Base-by-base conservation (phyloP, 2,113 vertebrate genomes). In the Oostethus manadensis region DNA sequence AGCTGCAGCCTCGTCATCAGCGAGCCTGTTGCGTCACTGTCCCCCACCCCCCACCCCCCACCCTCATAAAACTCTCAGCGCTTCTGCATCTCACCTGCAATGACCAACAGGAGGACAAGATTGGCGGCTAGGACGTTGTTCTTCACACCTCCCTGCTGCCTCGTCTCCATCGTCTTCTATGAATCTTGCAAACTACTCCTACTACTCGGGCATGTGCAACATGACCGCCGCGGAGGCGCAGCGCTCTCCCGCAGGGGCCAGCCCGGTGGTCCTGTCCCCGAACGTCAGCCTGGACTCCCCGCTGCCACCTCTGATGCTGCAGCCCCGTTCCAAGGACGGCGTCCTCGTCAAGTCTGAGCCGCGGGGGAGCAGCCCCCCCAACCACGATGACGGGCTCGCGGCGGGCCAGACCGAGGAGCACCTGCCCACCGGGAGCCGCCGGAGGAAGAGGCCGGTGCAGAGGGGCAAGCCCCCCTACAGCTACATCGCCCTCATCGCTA, bases 401-500 rank as follows among this genome's bases (percentile, higher is more conserved):
- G 71, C 87, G 62, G 79, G 84, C 26, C 84, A 88, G 57, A 77
- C 83, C 0, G 91, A 91, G 46, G 90, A 91, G 60, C 89, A 89
- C 68, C 76, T 88, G 75, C 87, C 88, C 43, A 77, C 86, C 4
- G 90, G 89, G 1, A 93, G 93, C 44, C 91, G 94, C 47, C 89
- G 95, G 16, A 91, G 96, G 73, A 96, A 97, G 81, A 89, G 96
- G 62, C 94, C 96, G 16, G 91, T 96, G 60, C 95, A 94, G 82
- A 85, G 95, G 38, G 96, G 95, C 13, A 99, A 99, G 35, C 96
- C 95, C 3, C 96, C 96, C 0, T 98, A 98, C 86, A 94, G 93
- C 43, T 99, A 99, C 87, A 99, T 99, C 76, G 96, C 96, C 2
- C 93, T 99, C 58, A 99, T 98, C 64, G 93, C 96, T 51, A 98